Evolutionary conservation across 1,140 invertebrate species (phyloP), one percentile per base, ranked within the genome.

Genomic region (Eulimnadia texana): DNA sequence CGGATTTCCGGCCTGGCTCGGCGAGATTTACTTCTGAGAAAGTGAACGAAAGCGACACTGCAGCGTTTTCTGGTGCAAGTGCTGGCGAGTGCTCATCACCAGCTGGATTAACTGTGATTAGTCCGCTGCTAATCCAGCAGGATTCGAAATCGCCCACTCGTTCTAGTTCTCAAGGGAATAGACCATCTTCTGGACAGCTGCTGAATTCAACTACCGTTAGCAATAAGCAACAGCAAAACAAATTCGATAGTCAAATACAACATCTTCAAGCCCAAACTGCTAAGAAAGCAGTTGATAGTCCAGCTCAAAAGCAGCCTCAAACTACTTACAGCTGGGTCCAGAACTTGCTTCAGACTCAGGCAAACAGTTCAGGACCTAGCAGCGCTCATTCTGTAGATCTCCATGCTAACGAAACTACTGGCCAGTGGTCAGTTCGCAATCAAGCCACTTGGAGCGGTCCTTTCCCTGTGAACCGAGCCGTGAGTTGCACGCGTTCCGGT

Each of bases 361-460:
- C 6, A 9, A 42, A 16, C 16, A 42, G 33, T 16, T 9, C 16
- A 9, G 33, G 33, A 6, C 16, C 33, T 42, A 16, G 6, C 16
- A 16, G 33, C 6, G 16, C 33, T 42, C 33, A 42, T 16, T 42
- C 33, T 42, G 33, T 9, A 42, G 33, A 42, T 6, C 33, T 42
- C 6, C 33, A 42, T n/a, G n/a, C n/a, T n/a, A n/a, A n/a, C 33
- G 33, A 42, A 6, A 6, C 33, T 42, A 16, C 16, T 16, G 33
- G 33, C 16, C 33, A 63, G 27, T 63, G 62, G 62, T 63, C 62
- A 50, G 62, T 57, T n/a, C 58, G 56, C 3, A 63, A 63, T 50
- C 62, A 63, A 33, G 55, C 55, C 9, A 63, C 62, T 13, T 63
- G 62, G 62, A 63, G 56, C 50, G 55, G 55, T 0, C 62, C 62